Evolutionary conservation across 2,113 vertebrate genomes (phyloP).

Genomic region (Lutjanus erythropterus): DNA sequence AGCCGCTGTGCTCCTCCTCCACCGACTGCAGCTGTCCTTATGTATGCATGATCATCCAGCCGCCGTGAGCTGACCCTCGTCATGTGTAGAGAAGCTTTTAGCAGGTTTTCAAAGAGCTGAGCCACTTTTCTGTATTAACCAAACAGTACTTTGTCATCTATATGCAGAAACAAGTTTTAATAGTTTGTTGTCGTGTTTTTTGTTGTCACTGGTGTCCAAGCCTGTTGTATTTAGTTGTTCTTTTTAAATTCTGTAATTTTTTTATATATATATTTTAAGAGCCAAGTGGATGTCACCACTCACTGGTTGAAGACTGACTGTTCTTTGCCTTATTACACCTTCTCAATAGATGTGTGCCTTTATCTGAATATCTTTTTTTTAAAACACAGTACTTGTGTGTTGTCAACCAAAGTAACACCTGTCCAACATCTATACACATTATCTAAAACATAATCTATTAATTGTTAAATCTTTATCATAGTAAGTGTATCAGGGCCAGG

Average conservation of each 20-base stretch:
- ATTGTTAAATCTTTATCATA: too few species aligned
- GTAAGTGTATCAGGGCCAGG: too few species aligned
- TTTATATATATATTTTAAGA: constrained; percentile 22
- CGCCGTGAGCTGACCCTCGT: constrained; percentile 20
- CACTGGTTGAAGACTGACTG: constrained; percentile 4
- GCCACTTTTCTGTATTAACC: constrained; percentile 41
- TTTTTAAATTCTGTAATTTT: neutral
- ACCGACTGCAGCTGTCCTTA: neutral
- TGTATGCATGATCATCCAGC: constrained; percentile 52
- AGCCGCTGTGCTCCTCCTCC: neutral
- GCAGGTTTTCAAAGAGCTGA: constrained; percentile 31
- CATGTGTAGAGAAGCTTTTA: constrained; percentile 20
- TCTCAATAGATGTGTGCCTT: constrained; percentile 63
- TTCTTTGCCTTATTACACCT: constrained; percentile 38
- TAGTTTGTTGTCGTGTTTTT: neutral
- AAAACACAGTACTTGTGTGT: neutral
- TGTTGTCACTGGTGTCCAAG: neutral
- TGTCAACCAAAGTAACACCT: constrained; percentile 12
- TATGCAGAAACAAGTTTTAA: neutral
- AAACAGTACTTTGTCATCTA: constrained; percentile 7
- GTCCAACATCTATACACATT: neutral
- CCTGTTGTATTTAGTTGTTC: constrained; percentile 7
- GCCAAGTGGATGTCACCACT: neutral
- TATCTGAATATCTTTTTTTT: constrained; percentile 20
- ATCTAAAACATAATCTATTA: neutral